Base-by-base conservation (phyloP, 1,140 invertebrate species). In the Apis mellifera region DNA sequence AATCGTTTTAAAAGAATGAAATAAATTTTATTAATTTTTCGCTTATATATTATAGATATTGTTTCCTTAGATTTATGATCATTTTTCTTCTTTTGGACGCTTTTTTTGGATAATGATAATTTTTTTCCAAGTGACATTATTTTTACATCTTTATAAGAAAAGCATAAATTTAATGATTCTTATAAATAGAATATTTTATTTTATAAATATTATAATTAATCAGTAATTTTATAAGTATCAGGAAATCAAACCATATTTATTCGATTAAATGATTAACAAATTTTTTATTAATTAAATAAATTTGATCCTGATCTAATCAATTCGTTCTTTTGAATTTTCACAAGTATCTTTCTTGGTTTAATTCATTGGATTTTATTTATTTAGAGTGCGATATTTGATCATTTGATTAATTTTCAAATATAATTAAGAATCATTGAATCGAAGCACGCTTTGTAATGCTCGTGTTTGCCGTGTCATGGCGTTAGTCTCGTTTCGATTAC, bases 391-490 rank as follows among this genome's bases (percentile, higher is more conserved):
- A 60, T 65, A 74, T 48, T 68, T 69, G 42, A 32, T 42, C 64
- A 64, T 82, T 73, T 59, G 64, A 55, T 82, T 82, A 76, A 76
- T 82, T 82, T 82, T 69, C 73, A 69, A 76, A 76, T 21, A 62
- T 76, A 68, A 82, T 82, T 82, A 82, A 76, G 79, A 64, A 76
- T 76, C 72, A 76, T 76, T 48, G 79, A 82, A 76, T 76, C 42
- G 48, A 60, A 55, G 78, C 32, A n/a, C 62, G 17, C 76, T 76
- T 52, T 52, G 23, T 60, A 54, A 69, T 84, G 83, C 70, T 9
- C 62, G 4, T 21, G 57, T 73, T 79, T 50, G 64, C 62, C 72
- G 82, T 72, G 66, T 17, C 60, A 79, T 73, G 80, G 84, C 84
- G 86, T 74, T 81, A 62, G 60, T 69, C 65, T 69, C 72, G 57